Conservation (phyloP, 1,140 invertebrate species). For the Capitella teleta region DNA sequence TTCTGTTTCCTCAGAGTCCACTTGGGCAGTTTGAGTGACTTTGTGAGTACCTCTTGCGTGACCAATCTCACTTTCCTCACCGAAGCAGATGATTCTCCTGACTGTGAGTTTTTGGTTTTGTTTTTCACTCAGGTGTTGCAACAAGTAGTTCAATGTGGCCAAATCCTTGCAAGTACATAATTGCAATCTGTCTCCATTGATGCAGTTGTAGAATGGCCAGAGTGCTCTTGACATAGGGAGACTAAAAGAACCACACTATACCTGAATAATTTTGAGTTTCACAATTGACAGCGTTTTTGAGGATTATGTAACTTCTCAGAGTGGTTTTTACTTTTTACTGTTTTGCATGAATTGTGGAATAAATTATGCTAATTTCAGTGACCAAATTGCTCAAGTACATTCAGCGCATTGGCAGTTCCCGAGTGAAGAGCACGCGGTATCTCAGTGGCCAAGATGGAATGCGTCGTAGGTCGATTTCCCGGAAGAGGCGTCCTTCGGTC, state of each 20-base stretch:
- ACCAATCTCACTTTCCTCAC: constrained; percentile 86
- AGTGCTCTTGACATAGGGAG: neutral
- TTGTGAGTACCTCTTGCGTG: constrained; percentile 88
- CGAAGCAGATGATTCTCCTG: constrained; percentile 9
- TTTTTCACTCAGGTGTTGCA: neutral
- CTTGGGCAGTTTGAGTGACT: constrained; percentile 78
- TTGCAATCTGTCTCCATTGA: neutral
- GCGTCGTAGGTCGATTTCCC: neutral
- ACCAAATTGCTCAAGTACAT: neutral
- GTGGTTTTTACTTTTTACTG: neutral
- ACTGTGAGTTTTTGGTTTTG: constrained; percentile 3
- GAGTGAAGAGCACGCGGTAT: neutral
- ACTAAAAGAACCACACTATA: neutral
- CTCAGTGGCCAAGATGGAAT: neutral
- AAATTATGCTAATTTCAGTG: neutral
- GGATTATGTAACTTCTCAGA: no score
- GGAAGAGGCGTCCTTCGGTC: neutral
- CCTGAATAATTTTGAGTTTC: neutral
- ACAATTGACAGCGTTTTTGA: neutral
- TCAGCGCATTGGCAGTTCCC: neutral
- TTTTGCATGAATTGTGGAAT: neutral
- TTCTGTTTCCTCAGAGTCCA: constrained; percentile 57
- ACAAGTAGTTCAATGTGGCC: neutral
- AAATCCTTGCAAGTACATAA: neutral
- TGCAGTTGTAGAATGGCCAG: neutral